Evolutionary conservation across 1,140 invertebrate species (phyloP).

Genomic region (Papilio glaucus): DNA sequence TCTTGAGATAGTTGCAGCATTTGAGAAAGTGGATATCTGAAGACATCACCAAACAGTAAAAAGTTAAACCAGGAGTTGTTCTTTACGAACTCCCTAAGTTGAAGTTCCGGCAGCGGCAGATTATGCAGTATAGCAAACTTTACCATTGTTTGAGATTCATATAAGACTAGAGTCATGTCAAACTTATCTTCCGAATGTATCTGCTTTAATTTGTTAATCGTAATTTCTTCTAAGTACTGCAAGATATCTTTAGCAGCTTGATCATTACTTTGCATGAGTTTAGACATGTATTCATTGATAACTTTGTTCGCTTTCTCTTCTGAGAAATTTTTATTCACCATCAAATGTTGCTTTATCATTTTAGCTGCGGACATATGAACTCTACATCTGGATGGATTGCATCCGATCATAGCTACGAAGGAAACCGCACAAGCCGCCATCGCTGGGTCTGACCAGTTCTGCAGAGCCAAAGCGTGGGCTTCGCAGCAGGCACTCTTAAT

Average conservation of each 20-base stretch:
- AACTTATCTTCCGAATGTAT: constrained; percentile 70
- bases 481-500: constrained; percentile 83
- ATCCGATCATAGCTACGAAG: constrained; percentile 86
- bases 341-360: constrained; percentile 71
- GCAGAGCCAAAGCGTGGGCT: constrained; percentile 84
- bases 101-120: constrained; percentile 81
- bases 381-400: constrained; percentile 84
- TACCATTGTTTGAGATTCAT: constrained; percentile 85
- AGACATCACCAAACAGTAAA: constrained; percentile 85
- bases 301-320: constrained; percentile 71
- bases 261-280: constrained; percentile 72
- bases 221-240: constrained; percentile 76
- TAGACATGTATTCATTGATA: constrained; percentile 72
- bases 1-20: constrained; percentile 82
- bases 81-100: constrained; percentile 83
- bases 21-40: constrained; percentile 85
- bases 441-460: constrained; percentile 83
- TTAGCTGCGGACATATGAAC: constrained; percentile 84
- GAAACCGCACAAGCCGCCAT: constrained; percentile 85
- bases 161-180: constrained; percentile 73
- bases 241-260: constrained; percentile 72
- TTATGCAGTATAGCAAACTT: constrained; percentile 85
- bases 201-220: constrained; percentile 56
- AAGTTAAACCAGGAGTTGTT: constrained; percentile 87
- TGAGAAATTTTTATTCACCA: constrained; percentile 51